These are phyloP conservation scores for Lissonota sp. DNA, from an alignment of 2,888 invertebrate species.

Conservation along the genomic window DNA sequence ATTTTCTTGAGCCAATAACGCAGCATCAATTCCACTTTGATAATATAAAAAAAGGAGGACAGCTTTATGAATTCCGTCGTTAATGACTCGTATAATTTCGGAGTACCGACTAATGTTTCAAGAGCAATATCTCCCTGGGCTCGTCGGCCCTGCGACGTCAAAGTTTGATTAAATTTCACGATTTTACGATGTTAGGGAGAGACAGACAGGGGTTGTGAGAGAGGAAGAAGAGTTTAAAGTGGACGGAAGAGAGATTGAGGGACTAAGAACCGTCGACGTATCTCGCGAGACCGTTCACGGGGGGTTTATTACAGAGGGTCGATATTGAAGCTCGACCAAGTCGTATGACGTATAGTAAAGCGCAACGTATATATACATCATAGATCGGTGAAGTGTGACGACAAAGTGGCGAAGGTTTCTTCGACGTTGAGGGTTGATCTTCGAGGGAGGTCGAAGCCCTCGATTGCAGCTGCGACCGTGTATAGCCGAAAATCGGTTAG, in stretches of 20 bases:
- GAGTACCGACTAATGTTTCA: no score
- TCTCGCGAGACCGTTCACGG: conserved; percentile 18
- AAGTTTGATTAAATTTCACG: conserved; percentile 76
- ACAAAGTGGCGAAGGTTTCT: conserved; percentile 18
- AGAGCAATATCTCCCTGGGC: not conserved
- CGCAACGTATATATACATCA: conserved; percentile 1
- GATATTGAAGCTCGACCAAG: conserved; percentile 35
- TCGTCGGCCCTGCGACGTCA: conserved; percentile 57
- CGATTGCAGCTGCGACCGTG: conserved; percentile 1
- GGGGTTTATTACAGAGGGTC: conserved; percentile 57
- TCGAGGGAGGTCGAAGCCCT: conserved; percentile 19
- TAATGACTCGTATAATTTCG: no score
- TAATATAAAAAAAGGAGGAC: no score
- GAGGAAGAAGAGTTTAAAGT: not conserved
- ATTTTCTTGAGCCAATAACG: no score
- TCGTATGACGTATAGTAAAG: conserved; percentile 28
- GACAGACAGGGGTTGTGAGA: conserved; percentile 1
- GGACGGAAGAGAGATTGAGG: conserved; percentile 34
- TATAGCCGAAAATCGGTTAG: conserved; percentile 19
- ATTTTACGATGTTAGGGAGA: conserved; percentile 72
- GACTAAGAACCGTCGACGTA: conserved; percentile 26
- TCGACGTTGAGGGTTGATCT: conserved; percentile 18
- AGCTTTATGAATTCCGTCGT: no score
- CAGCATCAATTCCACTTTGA: no score
- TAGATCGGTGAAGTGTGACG: not conserved